Evolutionary conservation across 2,888 invertebrate genomes (phyloP).

Genomic region (Orthosia gracilis): DNA sequence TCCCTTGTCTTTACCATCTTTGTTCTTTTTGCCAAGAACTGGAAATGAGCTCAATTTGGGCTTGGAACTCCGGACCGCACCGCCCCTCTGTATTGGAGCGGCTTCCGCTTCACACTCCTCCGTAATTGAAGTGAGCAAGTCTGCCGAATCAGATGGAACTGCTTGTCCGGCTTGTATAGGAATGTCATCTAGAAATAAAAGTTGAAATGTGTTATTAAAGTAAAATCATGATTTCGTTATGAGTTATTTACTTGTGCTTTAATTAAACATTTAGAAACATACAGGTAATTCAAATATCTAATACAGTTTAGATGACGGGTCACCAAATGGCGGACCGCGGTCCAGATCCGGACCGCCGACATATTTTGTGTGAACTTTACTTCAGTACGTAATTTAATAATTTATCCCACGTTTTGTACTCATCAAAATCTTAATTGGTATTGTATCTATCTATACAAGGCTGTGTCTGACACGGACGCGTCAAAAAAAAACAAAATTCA

Average conservation of each 20-base stretch:
- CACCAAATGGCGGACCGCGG: no score
- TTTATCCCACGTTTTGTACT: no score
- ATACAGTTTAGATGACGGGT: no score
- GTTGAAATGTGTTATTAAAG: conserved; percentile 9
- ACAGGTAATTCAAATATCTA: not conserved
- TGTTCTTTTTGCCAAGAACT: conserved; percentile 92
- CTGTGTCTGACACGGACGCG: no score
- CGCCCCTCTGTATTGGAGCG: conserved; percentile 89
- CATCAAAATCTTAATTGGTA: no score
- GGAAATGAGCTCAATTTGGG: conserved; percentile 92
- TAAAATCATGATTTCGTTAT: conserved; percentile 6
- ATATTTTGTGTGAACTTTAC: no score
- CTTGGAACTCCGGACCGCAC: conserved; percentile 89
- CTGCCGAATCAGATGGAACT: conserved; percentile 90
- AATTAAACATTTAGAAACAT: conserved; percentile 33
- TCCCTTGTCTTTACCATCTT: conserved; percentile 89
- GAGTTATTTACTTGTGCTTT: conserved; percentile 16
- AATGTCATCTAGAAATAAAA: conserved; percentile 94
- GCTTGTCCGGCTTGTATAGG: conserved; percentile 95
- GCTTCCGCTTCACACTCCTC: conserved; percentile 92
- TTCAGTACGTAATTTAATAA: no score
- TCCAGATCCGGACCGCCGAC: no score
- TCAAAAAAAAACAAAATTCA: no score
- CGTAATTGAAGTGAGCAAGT: conserved; percentile 92
- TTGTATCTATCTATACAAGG: no score